Base-by-base conservation (phyloP, 2,797 vertebrate species). In the Thaleichthys pacificus region DNA sequence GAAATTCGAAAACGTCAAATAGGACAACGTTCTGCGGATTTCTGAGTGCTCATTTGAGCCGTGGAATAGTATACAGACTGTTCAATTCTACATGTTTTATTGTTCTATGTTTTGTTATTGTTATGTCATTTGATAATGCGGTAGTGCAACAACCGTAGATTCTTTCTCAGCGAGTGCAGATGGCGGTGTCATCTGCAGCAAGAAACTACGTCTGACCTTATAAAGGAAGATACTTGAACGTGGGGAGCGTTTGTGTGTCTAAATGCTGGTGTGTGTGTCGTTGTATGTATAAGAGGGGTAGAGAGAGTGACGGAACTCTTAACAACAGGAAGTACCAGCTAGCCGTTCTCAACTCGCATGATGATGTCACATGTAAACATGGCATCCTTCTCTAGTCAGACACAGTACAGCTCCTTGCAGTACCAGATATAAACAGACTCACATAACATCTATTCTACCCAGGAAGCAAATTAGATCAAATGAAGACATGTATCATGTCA, bases 311-410 rank as follows among this genome's bases (percentile, higher is more conserved):
- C 69, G 57, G 21, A 51, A 14, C 32, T 19, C 64, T 54, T 30
- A 75, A 65, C 21, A 65, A 82, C 81, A 87, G 88, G 86, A 91
- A 89, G 87, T 78, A 73, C 49, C 68, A 70, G 24, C 77, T 28
- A 22, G 15, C 38, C 19, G 3, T 66, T 77, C 63, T 71, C 35
- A 79, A 38, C 22, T 74, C 26, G 12, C 77, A 72, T 78, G n/a
- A 63, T 49, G 12, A 38, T 4, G 12, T 11, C 32, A 54, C 61
- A 35, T 60, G 65, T 80, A 83, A 84, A 80, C 75, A 83, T 0
- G 0, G 2, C 11, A 42, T 24, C 66, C 28, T 69, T 77, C 38
- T 2, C 68, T 32, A n/a, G 54, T 67, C 58, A 19, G 24, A 60
- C 15, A 8, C 9, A 42, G 8, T 21, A 11, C 0, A n/a, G 17